Conservation (phyloP, 2,113 vertebrate genomes). For the Charina bottae region DNA sequence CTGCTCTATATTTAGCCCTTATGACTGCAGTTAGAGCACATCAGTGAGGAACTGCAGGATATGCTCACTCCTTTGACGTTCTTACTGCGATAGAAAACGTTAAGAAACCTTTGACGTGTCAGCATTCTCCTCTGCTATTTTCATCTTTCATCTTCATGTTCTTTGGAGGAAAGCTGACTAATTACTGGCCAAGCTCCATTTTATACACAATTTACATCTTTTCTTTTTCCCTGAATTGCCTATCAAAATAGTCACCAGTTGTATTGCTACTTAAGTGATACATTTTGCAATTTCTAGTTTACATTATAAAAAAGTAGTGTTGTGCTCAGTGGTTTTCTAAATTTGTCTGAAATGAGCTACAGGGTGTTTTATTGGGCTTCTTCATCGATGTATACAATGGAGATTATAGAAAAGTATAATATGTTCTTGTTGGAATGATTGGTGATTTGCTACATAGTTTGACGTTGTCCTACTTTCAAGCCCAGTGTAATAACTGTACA, state of each 20-base stretch:
- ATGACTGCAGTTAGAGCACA: not conserved
- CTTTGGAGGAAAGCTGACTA: not conserved
- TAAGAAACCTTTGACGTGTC: not conserved
- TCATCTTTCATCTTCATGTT: constrained; percentile 8
- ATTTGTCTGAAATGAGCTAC: constrained; percentile 14
- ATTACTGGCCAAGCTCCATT: not conserved
- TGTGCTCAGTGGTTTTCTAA: not conserved
- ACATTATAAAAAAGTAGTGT: not conserved
- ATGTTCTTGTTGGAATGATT: constrained; percentile 2
- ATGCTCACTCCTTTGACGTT: not conserved
- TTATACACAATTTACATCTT: not conserved
- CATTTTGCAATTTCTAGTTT: not conserved
- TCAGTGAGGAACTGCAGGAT: not conserved
- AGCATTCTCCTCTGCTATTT: not conserved
- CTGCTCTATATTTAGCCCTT: not conserved
- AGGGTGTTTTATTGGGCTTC: not conserved
- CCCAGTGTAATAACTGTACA: not conserved
- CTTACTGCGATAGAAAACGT: not conserved
- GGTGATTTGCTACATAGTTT: constrained; percentile 16
- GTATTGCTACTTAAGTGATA: not conserved
- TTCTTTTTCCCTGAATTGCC: not conserved
- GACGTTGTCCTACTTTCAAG: constrained; percentile 14
- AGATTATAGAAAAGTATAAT: not conserved
- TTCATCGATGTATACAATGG: not conserved
- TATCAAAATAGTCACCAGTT: not conserved